phyloP scores from a whole-genome alignment of 2,888 invertebrate genomes.

The Drosophila nr. perissopoda region DNA sequence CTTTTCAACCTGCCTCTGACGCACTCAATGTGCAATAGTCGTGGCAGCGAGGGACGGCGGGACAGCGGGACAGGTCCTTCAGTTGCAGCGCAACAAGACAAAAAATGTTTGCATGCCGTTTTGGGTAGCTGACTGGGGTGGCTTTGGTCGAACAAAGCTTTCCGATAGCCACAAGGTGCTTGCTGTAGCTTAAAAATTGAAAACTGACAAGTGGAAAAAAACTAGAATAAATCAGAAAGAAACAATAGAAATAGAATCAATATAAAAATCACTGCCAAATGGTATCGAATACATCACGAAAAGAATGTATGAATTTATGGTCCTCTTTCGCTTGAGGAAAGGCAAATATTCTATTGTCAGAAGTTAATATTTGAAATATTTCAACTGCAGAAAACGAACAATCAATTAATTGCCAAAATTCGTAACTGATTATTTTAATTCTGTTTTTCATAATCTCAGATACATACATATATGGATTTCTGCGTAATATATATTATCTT shows the following conservation, averaged over 20 bases:
- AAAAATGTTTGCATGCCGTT: conserved; percentile 33
- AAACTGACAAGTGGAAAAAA: conserved; percentile 17
- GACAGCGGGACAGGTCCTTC: conserved; percentile 7
- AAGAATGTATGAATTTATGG: not conserved
- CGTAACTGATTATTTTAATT: not conserved
- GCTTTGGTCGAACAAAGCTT: conserved; percentile 38
- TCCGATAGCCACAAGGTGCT: conserved; percentile 32
- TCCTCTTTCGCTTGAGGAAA: conserved; percentile 1
- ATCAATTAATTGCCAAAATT: not conserved
- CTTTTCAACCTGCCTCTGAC: conserved; percentile 11
- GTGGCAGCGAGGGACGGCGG: conserved; percentile 9
- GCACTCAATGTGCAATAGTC: conserved; percentile 45
- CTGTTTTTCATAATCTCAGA: not conserved
- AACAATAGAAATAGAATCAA: conserved; percentile 31
- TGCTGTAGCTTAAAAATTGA: conserved; percentile 31
- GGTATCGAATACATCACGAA: conserved; percentile 8
- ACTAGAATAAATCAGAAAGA: not conserved
- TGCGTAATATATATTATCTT: not conserved
- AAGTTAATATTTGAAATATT: not conserved
- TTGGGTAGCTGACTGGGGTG: not conserved
- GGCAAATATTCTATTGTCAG: not conserved
- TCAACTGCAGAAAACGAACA: not conserved
- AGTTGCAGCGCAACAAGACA: conserved; percentile 33
- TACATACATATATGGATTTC: not conserved
- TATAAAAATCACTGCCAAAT: conserved; percentile 17